phyloP scores from a whole-genome alignment of 2,113 vertebrate species.

The Uria lomvia region DNA sequence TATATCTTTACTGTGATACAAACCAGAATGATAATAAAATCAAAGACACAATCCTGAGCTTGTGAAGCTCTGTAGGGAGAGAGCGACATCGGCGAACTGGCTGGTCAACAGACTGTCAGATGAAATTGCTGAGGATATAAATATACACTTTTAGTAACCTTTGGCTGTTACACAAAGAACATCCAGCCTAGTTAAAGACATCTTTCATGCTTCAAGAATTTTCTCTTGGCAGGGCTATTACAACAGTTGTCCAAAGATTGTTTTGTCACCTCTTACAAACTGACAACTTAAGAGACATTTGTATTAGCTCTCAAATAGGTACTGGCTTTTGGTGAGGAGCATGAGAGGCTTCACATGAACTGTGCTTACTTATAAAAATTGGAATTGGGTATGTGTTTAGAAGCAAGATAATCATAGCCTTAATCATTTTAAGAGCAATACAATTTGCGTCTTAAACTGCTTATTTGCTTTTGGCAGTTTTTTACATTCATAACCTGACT shows the following conservation, averaged over 20 bases:
- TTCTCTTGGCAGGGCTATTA: neutral
- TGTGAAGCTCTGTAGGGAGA: neutral
- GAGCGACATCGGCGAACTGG: neutral
- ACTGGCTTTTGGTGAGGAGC: neutral
- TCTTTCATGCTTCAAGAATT: slow-evolving; percentile 13
- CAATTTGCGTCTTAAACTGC: neutral
- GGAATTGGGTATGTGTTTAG: neutral
- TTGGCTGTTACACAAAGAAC: neutral
- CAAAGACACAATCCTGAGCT: neutral
- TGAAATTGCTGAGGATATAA: neutral
- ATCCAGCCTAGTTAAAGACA: neutral
- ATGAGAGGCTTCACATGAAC: neutral
- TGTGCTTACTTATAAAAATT: neutral
- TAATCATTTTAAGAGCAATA: neutral
- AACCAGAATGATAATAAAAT: neutral
- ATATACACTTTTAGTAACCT: slow-evolving; percentile 6
- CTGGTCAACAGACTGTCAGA: neutral
- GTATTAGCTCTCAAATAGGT: neutral
- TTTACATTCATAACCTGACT: neutral
- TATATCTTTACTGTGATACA: neutral
- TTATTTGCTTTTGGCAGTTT: neutral
- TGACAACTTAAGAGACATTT: neutral
- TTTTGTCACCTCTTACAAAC: neutral
- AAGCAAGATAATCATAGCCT: neutral
- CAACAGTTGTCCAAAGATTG: neutral